phyloP scores from a whole-genome alignment of 2,888 invertebrate species.

The Electrophaes corylata region DNA sequence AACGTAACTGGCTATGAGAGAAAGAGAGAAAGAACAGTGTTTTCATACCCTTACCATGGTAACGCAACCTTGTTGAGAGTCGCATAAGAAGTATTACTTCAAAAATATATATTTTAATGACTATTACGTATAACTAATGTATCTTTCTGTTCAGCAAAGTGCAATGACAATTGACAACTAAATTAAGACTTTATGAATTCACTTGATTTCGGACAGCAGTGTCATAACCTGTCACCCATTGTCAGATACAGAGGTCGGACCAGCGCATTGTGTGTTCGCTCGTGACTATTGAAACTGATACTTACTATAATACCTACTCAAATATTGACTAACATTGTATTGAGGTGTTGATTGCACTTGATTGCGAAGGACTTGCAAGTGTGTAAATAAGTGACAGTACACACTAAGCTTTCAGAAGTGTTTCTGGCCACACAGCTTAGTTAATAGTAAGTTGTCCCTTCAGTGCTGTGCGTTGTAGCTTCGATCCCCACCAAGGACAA shows the following conservation, averaged over 20 bases:
- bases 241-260: constrained; percentile 18
- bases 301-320: not conserved
- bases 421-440: too few relatives aligned
- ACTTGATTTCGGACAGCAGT: constrained; percentile 20
- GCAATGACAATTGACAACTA: not conserved
- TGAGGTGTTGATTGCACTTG: constrained; percentile 10
- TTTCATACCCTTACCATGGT: too few relatives aligned
- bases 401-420: too few relatives aligned
- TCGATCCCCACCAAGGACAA: too few relatives aligned
- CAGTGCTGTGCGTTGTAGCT: too few relatives aligned
- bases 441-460: too few relatives aligned
- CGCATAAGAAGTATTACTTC: too few relatives aligned
- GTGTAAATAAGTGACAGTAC: not conserved
- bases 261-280: constrained; percentile 25
- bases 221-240: constrained; percentile 36
- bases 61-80: too few relatives aligned
- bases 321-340: constrained; percentile 14
- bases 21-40: too few relatives aligned
- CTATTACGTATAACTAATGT: too few relatives aligned
- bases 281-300: constrained; percentile 22
- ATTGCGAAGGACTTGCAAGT: not conserved
- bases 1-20: too few relatives aligned
- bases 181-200: not conserved
- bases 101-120: too few relatives aligned
- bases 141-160: not conserved